Conservation (phyloP, 2,113 vertebrate genomes). For the Pampusana beccarii region DNA sequence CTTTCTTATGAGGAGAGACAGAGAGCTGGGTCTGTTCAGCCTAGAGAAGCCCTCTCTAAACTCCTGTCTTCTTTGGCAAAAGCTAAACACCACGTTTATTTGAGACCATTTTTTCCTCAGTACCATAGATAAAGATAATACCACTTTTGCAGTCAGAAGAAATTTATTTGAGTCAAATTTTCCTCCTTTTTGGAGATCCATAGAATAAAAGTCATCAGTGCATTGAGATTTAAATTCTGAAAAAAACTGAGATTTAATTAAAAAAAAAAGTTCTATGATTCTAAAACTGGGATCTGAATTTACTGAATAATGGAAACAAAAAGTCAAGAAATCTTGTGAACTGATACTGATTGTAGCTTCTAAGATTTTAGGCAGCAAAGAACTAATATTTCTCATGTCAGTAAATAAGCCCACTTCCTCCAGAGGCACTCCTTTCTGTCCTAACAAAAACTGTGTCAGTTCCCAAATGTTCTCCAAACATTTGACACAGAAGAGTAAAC, state of each 20-base stretch:
- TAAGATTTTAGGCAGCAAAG: slow-evolving; percentile 12
- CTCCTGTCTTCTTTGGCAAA: background rate
- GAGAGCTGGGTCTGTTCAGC: no score
- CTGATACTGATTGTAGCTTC: background rate
- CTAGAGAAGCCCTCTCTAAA: background rate
- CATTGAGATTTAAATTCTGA: background rate
- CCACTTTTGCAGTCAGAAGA: background rate
- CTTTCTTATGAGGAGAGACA: no score
- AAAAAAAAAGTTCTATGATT: background rate
- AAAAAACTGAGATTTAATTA: background rate
- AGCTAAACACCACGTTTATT: background rate
- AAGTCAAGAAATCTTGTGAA: background rate
- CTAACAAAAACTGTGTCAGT: slow-evolving; percentile 38
- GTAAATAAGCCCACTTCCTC: background rate
- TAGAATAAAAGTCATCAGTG: background rate
- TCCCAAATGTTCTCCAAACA: slow-evolving; percentile 38
- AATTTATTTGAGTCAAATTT: background rate
- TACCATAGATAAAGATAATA: background rate
- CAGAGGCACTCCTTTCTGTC: slow-evolving; percentile 4
- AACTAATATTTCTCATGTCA: background rate
- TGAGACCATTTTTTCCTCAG: background rate
- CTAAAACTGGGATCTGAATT: background rate
- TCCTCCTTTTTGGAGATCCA: background rate
- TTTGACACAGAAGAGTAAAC: slow-evolving; percentile 46
- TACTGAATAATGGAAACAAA: background rate